Evolutionary conservation across 2,113 vertebrate species (phyloP).

Genomic region (Platysternon megacephalum): DNA sequence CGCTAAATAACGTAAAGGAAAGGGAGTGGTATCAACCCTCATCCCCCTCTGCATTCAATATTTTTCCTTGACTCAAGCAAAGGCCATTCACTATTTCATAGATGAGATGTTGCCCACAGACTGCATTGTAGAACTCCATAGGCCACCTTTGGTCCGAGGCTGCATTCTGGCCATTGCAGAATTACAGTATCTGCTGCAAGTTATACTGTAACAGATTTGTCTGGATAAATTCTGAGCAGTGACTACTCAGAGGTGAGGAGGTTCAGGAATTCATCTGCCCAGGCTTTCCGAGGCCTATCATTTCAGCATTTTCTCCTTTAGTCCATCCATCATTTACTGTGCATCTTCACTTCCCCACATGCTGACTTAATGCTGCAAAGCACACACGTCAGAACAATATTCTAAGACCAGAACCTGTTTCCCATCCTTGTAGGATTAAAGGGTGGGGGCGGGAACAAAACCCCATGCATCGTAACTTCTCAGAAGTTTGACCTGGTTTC

Average conservation of each 20-base stretch:
- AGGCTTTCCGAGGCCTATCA: not conserved
- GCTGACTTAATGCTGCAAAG: not conserved
- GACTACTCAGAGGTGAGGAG: not conserved
- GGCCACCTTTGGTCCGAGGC: constrained; percentile 23
- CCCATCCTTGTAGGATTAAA: not conserved
- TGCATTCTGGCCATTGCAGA: constrained; percentile 10
- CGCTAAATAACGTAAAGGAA: not conserved
- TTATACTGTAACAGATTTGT: not conserved
- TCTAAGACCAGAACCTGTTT: not conserved
- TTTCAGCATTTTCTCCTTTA: not conserved
- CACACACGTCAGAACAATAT: not conserved
- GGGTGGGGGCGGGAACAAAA: not conserved
- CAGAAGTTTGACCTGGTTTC: not conserved
- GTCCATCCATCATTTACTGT: not conserved
- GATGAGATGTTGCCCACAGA: constrained; percentile 13
- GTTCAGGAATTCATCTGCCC: not conserved
- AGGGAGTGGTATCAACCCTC: not conserved
- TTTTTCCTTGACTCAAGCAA: constrained; percentile 35
- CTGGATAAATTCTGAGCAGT: not conserved
- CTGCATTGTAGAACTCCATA: not conserved
- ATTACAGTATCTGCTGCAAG: constrained; percentile 25
- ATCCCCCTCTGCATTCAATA: not conserved
- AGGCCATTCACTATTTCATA: not conserved
- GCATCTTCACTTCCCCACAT: not conserved
- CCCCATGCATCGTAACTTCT: not conserved